Evolutionary conservation across 2,113 vertebrate genomes (phyloP).

Genomic region (Rissa tridactyla): DNA sequence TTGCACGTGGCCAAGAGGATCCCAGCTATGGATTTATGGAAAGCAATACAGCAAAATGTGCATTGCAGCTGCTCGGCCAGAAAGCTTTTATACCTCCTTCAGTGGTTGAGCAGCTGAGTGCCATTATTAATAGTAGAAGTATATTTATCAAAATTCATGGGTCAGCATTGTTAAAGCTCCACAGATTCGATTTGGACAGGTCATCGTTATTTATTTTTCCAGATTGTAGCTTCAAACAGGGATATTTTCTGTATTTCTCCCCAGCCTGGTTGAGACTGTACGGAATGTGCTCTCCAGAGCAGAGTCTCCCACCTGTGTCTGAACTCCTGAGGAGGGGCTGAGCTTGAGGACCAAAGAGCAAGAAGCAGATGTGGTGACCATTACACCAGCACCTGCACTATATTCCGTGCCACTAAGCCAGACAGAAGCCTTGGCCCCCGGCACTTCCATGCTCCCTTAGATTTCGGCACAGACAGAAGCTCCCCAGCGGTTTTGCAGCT

Average conservation of each 20-base stretch:
- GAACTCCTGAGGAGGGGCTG: not conserved
- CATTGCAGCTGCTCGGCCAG: conserved; percentile 36
- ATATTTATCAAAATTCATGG: conserved; percentile 38
- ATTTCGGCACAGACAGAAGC: not conserved
- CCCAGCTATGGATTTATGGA: conserved; percentile 42
- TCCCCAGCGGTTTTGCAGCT: not conserved
- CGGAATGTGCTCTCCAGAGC: not conserved
- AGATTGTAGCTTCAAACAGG: not conserved
- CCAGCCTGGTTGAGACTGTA: not conserved
- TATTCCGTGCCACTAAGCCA: not conserved
- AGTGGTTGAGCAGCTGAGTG: not conserved
- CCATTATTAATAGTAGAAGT: conserved; percentile 47
- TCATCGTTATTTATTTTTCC: conserved; percentile 26
- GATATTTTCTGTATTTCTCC: not conserved
- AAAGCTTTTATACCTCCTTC: conserved; percentile 41
- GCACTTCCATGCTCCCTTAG: not conserved
- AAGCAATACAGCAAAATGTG: conserved; percentile 36
- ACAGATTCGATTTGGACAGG: not conserved
- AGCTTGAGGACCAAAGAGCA: not conserved
- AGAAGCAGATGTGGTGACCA: not conserved
- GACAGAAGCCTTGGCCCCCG: not conserved
- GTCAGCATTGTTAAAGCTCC: conserved; percentile 42
- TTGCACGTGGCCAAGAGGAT: not conserved
- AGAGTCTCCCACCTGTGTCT: not conserved
- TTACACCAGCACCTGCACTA: not conserved